Base-by-base conservation (phyloP, 2,797 vertebrate species). In the Gymnoscopelus braueri region DNA sequence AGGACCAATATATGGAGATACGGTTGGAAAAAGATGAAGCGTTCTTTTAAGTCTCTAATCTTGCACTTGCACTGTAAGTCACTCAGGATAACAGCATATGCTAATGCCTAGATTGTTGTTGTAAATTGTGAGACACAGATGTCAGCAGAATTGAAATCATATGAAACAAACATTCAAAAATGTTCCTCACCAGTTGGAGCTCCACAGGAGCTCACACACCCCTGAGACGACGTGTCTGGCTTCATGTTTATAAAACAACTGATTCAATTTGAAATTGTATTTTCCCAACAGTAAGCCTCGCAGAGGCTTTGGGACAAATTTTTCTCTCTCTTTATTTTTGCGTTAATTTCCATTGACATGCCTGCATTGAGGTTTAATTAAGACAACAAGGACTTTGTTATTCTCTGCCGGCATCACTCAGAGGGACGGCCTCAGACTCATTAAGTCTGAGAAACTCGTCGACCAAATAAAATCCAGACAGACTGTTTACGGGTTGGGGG, bases 381-480 rank as follows among this genome's bases (percentile, higher is more conserved):
- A 90, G 81, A 88, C 81, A 88, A 89, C 85, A 89, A 90, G 87
- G 87, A 87, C 39, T 82, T 76, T 62, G 50, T 67, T 79, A 77
- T 87, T 86, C 85, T 86, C 84, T 82, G 89, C 90, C 84, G 85
- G 80, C 82, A 74, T 86, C 68, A 80, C 87, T 88, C 89, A 77
- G 69, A 89, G 87, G 88, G 86, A 75, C 85, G 78, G 80, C 9
- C 26, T 35, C 77, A 78, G 83, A 87, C 84, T 91, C 85, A 90
- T 91, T 89, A 90, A 88, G 86, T 87, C 80, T 69, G 48, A 67
- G 61, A 57, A 71, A 86, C 67, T 72, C 49, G 54, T 76, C 76
- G 81, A 74, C 58, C 58, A 76, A 79, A 82, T 29, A 75, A 86
- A 88, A 89, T 87, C 77, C 80, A 87, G 78, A 78, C 66, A 71